A percentile compares a stretch with the other conserved stretches of the same genome.
Conservation (phyloP, 2,113 vertebrate species). For the Halichoerus grypus region DNA sequence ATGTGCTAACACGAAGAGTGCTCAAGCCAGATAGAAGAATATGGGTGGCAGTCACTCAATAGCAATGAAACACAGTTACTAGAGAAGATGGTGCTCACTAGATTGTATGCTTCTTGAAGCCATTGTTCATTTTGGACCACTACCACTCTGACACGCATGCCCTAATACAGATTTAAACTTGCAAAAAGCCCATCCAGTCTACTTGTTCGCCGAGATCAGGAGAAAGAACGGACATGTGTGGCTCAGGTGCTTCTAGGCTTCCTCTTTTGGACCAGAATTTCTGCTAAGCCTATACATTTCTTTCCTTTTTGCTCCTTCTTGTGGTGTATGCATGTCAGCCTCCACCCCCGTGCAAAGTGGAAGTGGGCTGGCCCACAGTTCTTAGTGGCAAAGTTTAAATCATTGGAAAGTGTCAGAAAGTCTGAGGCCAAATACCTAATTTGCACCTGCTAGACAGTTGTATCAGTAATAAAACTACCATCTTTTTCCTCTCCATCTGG, state of each 20-base stretch:
- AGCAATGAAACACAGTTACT: background rate
- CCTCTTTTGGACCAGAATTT: background rate
- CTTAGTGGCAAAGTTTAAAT: background rate
- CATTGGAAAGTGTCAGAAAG: background rate
- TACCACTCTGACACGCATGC: rapidly evolving
- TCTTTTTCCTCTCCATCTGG: constrained; percentile 41
- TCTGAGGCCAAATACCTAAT: background rate
- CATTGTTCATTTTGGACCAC: background rate
- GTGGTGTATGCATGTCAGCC: background rate
- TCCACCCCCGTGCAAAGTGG: background rate
- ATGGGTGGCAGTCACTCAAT: background rate
- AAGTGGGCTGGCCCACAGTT: rapidly evolving
- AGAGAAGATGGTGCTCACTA: background rate
- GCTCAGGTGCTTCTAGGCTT: background rate
- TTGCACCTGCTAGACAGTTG: background rate
- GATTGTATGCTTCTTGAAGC: background rate
- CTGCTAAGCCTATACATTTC: background rate
- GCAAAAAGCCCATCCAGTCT: background rate
- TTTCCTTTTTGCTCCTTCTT: background rate
- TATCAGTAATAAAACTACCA: background rate
- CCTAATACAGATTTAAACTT: background rate
- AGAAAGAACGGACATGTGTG: background rate
- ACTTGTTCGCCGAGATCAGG: background rate
- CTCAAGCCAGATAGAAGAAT: background rate
- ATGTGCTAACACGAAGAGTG: background rate